Conservation (phyloP, 2,797 vertebrate species). For the Cyclura pinguis region DNA sequence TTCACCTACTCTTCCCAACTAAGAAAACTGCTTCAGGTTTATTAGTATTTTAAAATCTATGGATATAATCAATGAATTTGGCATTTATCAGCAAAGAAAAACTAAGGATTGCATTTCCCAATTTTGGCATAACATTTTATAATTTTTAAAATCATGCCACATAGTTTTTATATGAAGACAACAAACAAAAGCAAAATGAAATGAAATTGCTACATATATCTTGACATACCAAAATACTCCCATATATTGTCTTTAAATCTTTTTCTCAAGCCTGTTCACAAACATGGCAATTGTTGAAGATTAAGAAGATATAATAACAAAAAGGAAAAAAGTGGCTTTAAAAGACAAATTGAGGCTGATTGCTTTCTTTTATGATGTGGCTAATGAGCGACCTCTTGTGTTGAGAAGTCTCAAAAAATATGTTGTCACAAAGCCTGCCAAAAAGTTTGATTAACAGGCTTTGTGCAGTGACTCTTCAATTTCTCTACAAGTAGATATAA, state of each 20-base stretch:
- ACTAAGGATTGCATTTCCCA: background rate
- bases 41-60: background rate
- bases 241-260: background rate
- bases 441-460: background rate
- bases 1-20: background rate
- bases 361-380: slow-evolving; percentile 20
- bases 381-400: slow-evolving; percentile 76
- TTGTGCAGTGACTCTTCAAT: background rate
- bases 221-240: background rate
- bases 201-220: background rate
- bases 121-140: background rate
- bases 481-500: background rate
- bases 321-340: background rate
- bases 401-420: slow-evolving; percentile 1
- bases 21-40: background rate
- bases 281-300: background rate
- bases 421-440: background rate
- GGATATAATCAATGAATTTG: background rate
- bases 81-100: background rate
- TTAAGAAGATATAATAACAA: background rate
- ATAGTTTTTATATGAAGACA: background rate
- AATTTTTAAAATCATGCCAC: too few species aligned
- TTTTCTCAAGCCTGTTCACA: background rate
- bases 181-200: background rate
- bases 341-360: too few species aligned